phyloP scores from a whole-genome alignment of 2,888 invertebrate genomes.

The Hemaris fuciformis region DNA sequence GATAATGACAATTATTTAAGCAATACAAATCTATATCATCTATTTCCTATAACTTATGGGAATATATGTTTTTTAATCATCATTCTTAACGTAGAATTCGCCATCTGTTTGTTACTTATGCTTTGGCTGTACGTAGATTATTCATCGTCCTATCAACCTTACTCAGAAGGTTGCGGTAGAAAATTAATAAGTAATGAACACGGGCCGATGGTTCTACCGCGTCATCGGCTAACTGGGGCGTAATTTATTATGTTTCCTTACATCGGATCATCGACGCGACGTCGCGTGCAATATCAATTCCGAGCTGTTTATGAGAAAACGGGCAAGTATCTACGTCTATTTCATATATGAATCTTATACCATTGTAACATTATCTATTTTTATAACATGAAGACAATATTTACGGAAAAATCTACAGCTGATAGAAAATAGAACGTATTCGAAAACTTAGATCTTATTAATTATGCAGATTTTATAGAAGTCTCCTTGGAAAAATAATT shows the following conservation, averaged over 20 bases:
- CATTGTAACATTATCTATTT: too few relatives aligned
- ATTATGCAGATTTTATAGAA: too few relatives aligned
- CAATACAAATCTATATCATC: too few relatives aligned
- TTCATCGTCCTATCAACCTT: not conserved
- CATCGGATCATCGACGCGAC: not conserved
- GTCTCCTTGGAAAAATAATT: too few relatives aligned
- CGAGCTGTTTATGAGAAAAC: not conserved
- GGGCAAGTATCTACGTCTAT: not conserved
- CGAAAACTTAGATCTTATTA: too few relatives aligned
- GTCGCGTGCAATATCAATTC: not conserved
- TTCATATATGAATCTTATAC: not conserved
- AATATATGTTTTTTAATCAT: too few relatives aligned
- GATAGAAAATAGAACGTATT: too few relatives aligned
- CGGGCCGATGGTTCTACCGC: not conserved
- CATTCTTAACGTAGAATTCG: not conserved
- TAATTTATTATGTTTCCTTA: not conserved
- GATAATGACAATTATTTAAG: too few relatives aligned
- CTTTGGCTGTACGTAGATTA: not conserved
- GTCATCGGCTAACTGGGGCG: not conserved
- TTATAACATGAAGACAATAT: too few relatives aligned
- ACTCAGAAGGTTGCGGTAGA: slow-evolving; percentile 11
- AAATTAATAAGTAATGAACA: slow-evolving; percentile 20
- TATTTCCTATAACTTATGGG: too few relatives aligned
- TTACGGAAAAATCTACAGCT: too few relatives aligned
- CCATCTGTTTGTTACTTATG: not conserved